These are phyloP conservation scores for Spisula solida DNA, from an alignment of 2,888 invertebrate species.

Conservation along the genomic window DNA sequence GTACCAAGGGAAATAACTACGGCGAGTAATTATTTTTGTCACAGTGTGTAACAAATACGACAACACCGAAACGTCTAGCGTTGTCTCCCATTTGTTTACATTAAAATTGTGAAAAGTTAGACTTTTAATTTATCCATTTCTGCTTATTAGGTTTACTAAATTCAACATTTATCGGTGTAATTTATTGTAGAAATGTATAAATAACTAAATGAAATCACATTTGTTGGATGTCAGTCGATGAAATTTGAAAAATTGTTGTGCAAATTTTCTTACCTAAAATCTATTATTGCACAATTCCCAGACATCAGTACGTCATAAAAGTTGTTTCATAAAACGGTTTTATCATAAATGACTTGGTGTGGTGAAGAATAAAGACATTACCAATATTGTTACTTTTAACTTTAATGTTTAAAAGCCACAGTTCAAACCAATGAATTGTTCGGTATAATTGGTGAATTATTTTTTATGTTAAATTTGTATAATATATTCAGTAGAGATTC, in stretches of 20 bases:
- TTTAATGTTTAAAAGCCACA: background rate
- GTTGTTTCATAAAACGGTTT: background rate
- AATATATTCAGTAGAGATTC: background rate
- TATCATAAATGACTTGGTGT: background rate
- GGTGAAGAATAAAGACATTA: background rate
- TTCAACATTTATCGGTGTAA: background rate
- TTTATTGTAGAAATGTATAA: background rate
- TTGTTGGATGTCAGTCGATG: background rate
- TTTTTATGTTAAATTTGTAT: no score
- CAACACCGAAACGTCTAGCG: background rate
- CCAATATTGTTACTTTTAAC: background rate
- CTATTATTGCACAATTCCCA: background rate
- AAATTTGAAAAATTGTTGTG: background rate
- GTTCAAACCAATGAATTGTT: no score
- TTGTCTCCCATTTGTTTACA: slow-evolving; percentile 15
- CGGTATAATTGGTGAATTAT: no score
- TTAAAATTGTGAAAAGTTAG: background rate
- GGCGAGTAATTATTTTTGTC: background rate
- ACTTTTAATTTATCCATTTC: background rate
- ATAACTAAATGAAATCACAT: background rate
- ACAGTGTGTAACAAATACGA: background rate
- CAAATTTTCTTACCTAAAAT: background rate
- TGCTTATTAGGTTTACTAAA: background rate
- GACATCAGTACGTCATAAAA: background rate
- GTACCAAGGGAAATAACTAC: no score